Base-by-base conservation (phyloP, 2,888 invertebrate genomes). In the Lithophane ornitopus region DNA sequence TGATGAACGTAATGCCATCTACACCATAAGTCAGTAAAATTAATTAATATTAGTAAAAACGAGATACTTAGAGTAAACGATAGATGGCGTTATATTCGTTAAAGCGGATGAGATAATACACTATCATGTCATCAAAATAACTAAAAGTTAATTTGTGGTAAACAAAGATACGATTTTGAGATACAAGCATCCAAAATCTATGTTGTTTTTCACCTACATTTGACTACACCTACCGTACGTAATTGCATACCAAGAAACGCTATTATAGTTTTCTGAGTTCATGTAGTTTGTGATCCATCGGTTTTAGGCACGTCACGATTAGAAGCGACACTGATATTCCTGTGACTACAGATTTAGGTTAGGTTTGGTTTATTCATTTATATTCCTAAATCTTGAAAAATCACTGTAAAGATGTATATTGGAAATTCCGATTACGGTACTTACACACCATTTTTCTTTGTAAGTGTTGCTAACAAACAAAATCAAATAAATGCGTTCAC, bases 71-170 rank as follows among this genome's bases (percentile, higher is more conserved):
- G 3, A 19, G 0, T 39, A 54, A 3, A 26, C 19, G 19, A 34
- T 39, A 68, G 67, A 70, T 70, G 59, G 44, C 69, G 69, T 59
- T 58, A 22, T 44, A n/a, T 11, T n/a, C 44, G 28, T 1, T 7
- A 19, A 11, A 59, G 9, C 26, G 26, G 14, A 54, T 28, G 44
- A 44, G 44, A 68, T 54, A 56, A 54, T 34, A 34, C 0, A 16
- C n/a, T 14, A 14, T 44, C 41, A 16, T 22, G 3, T 22, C 22
- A 2, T 54, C 12, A n/a, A 41, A 56, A 54, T 22, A 28, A 12
- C 3, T 16, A 16, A 39, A 41, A 19, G n/a, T 39, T 0, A 12
- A n/a, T 26, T 14, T 44, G 3, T 34, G n/a, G 16, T 28, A 11
- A 54, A n/a, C 7, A n/a, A 41, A 19, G 8, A n/a, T n/a, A n/a